Evolutionary conservation across 1,140 invertebrate species (phyloP), one percentile per base, ranked within the genome.

Genomic region (Lepidurus apus): DNA sequence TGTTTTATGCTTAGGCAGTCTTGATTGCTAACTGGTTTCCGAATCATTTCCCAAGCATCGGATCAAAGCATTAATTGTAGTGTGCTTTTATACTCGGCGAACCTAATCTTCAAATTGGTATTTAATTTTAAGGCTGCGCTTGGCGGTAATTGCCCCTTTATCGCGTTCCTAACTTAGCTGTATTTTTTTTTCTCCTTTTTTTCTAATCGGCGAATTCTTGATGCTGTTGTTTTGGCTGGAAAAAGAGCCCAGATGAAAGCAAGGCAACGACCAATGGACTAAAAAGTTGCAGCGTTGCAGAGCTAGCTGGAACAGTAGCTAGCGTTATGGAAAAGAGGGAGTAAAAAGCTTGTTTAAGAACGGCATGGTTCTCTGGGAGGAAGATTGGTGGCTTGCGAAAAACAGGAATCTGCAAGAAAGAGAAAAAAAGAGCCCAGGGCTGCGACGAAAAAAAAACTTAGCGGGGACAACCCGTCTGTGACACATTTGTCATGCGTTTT

Each of bases 221-320:
- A 13, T 17, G 13, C 21, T 21, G 53, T 17, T 21, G 53, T 65
- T 65, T 13, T 17, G 53, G 53, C 21, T 65, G n/a, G 53, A 21
- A 34, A 34, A 34, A 65, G 53, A 65, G 53, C 53, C 21, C 0
- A 21, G n/a, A 7, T 65, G 53, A 65, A n/a, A n/a, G 47, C 11
- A 65, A 65, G n/a, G 21, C 53, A n/a, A 65, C n/a, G 53, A 65
- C 21, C 53, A 65, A 21, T 11, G 17, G 8, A 21, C n/a, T 13
- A 65, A 17, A 21, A 65, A 65, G 17, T 65, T 65, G 53, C 53
- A 21, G 53, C 53, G 53, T 65, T 65, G 53, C 53, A 65, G 17
- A 65, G 53, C 53, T 21, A 65, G 53, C 53, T 21, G 53, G 53
- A 65, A 65, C 53, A 65, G 13, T 21, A 65, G 53, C 53, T 65